Evolutionary conservation across 2,888 invertebrate genomes (phyloP), one percentile per base, ranked within the genome.

Genomic region (Euproctis similis): DNA sequence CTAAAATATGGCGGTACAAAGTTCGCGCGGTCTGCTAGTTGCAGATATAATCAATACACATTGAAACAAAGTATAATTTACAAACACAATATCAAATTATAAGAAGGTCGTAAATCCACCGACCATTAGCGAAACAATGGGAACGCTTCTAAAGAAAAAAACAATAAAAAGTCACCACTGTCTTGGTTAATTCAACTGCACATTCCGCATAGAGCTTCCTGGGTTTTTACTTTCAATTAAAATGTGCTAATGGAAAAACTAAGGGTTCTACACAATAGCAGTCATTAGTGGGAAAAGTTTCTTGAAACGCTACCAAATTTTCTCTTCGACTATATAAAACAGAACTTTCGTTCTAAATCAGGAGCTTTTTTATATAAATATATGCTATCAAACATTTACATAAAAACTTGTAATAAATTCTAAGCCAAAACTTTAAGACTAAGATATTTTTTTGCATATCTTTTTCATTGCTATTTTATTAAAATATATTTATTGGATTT

Each of bases 221-320:
- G n/a, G n/a, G n/a, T n/a, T n/a, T n/a, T n/a, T n/a, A n/a, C n/a
- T n/a, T n/a, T n/a, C n/a, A 60, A 61, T 59, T 58, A 59, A 64
- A 52, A 38, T 52, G 55, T 58, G 48, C 53, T 61, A 66, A 68
- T 68, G 61, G 54, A 58, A 61, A 61, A 63, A 59, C 54, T 57
- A 61, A 47, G 53, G 52, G 47, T 48, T 46, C 39, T 21, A 40
- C 51, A 69, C 68, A 69, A 69, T 64, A 54, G 51, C 28, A 49
- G 56, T 71, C 68, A 61, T 73, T 72, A 68, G 62, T 51, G 31
- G 32, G 39, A 28, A 34, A 60, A 59, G 49, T 56, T 67, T 63
- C 58, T 56, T 59, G 58, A 67, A 67, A 55, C 59, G 53, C 41
- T 46, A 65, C 63, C 58, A 66, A 69, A 69, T 68, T 66, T 51